Evolutionary conservation across 2,888 invertebrate species (phyloP).

Genomic region (Pseudococcus jackbeardsleyi): DNA sequence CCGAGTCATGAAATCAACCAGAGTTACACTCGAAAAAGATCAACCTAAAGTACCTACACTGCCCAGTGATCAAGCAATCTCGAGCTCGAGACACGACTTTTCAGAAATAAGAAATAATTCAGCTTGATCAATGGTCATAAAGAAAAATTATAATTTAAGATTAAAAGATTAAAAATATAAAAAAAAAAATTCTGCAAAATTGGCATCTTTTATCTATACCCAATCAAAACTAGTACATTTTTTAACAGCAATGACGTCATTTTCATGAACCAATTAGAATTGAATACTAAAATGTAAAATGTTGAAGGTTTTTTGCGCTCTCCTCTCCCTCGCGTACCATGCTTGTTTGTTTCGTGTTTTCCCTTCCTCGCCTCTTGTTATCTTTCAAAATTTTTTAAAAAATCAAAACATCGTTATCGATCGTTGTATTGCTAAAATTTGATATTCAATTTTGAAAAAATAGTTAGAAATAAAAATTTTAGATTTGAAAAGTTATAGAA

Average conservation of each 20-base stretch:
- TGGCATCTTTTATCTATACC: not conserved
- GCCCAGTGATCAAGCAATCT: no score
- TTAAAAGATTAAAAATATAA: no score
- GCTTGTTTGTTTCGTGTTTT: not conserved
- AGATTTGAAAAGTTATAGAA: not conserved
- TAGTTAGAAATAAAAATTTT: not conserved
- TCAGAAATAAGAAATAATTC: no score
- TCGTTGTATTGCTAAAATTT: not conserved
- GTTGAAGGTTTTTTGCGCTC: not conserved
- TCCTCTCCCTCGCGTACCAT: no score
- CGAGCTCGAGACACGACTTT: no score
- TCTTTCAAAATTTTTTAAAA: not conserved
- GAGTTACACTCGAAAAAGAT: no score
- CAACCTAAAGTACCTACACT: no score
- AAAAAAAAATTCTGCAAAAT: no score
- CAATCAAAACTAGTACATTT: not conserved
- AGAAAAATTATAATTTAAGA: no score
- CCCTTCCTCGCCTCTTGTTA: no score
- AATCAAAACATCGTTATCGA: conserved; percentile 15
- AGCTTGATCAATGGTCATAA: no score
- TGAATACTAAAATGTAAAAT: not conserved
- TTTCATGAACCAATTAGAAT: not conserved
- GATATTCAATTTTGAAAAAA: not conserved
- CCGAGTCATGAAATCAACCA: no score
- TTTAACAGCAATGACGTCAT: not conserved